phyloP scores from a whole-genome alignment of 2,888 invertebrate genomes.

The Odiellus spinosus region DNA sequence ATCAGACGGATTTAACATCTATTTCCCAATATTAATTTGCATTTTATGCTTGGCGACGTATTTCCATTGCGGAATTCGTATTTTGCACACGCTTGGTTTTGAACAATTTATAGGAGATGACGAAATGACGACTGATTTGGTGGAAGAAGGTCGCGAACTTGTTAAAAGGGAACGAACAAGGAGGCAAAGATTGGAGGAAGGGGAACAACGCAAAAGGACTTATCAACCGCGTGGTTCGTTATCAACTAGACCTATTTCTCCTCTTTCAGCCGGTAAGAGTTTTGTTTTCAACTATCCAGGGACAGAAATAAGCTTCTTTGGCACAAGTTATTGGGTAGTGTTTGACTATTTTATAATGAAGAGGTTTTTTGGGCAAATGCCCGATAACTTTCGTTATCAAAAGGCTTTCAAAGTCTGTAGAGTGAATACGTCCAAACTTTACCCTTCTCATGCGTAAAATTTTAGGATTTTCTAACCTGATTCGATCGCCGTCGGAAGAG shows the following conservation, averaged over 20 bases:
- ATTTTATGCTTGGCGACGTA: slow-evolving; percentile 83
- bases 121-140: slow-evolving; percentile 76
- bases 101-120: slow-evolving; percentile 95
- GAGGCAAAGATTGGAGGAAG: slow-evolving; percentile 63
- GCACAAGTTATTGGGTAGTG: too few species aligned
- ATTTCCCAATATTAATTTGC: slow-evolving; percentile 94
- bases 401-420: too few species aligned
- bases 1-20: slow-evolving; percentile 95
- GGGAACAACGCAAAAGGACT: slow-evolving; percentile 47
- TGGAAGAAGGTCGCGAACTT: slow-evolving; percentile 83
- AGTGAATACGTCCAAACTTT: too few species aligned
- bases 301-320: too few species aligned
- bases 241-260: too few species aligned
- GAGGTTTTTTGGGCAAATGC: too few species aligned
- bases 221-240: too few species aligned
- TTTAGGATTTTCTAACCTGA: background rate
- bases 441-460: too few species aligned
- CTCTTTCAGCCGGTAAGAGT: too few species aligned
- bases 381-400: too few species aligned
- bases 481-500: slow-evolving; percentile 8
- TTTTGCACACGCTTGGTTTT: slow-evolving; percentile 78
- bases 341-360: too few species aligned
- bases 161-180: slow-evolving; percentile 73
- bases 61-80: slow-evolving; percentile 76
- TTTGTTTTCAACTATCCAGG: too few species aligned